A percentile compares a stretch with the other conserved stretches of the same genome.
phyloP scores from a whole-genome alignment of 2,797 vertebrate species.

The Arrhamphus sclerolepis region DNA sequence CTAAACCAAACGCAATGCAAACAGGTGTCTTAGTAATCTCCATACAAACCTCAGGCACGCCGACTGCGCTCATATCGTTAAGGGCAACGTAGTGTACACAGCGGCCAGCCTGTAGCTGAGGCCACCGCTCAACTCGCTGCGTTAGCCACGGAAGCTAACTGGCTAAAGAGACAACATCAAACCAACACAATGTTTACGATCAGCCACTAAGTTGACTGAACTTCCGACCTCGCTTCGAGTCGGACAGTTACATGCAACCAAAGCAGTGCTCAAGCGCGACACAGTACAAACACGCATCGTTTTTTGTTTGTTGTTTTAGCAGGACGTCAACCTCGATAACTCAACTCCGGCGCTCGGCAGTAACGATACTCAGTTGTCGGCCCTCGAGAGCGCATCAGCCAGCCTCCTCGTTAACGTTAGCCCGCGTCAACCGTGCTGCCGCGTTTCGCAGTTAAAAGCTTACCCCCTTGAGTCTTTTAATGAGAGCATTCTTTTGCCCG shows the following conservation, averaged over 20 bases:
- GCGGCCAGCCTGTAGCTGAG: conserved; percentile 46
- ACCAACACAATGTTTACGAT: conserved; percentile 49
- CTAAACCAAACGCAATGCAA: too few relatives aligned
- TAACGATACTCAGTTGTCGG: conserved; percentile 64
- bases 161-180: conserved; percentile 71
- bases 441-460: conserved; percentile 55
- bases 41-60: background rate
- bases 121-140: conserved; percentile 65
- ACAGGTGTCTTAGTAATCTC: too few relatives aligned
- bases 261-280: background rate
- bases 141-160: conserved; percentile 70
- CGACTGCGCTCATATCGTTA: conserved; percentile 32
- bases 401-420: conserved; percentile 53
- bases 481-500: conserved; percentile 90
- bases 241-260: background rate
- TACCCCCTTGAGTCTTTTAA: conserved; percentile 94
- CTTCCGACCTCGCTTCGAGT: background rate
- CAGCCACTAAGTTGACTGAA: conserved; percentile 53
- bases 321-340: conserved; percentile 32
- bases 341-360: conserved; percentile 48
- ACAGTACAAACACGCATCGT: background rate
- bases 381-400: conserved; percentile 74
- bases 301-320: conserved; percentile 7
- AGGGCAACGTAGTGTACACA: conserved; percentile 42
- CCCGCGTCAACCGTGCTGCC: conserved; percentile 26